These are phyloP conservation scores for Fissipunctia ypsillon DNA, from an alignment of 2,888 invertebrate genomes.

Conservation along the genomic window DNA sequence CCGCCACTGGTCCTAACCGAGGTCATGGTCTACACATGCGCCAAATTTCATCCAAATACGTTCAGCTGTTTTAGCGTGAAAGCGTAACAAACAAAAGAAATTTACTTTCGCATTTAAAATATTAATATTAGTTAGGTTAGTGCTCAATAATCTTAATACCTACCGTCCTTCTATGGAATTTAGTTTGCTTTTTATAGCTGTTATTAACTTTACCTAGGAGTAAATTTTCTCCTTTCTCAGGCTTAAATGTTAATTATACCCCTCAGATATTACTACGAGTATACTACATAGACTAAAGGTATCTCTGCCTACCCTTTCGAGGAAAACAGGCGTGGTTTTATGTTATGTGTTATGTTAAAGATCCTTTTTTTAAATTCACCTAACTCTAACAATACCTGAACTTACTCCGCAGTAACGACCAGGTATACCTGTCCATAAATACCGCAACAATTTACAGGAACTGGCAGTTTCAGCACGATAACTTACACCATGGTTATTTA, in stretches of 20 bases:
- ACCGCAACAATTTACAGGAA: constrained; percentile 49
- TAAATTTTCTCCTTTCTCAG: background rate
- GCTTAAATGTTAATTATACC: background rate
- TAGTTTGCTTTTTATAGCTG: background rate
- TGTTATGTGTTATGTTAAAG: too few species aligned
- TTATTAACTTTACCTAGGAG: background rate
- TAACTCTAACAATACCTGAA: background rate
- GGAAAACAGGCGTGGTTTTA: too few species aligned
- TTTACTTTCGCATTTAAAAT: too few species aligned
- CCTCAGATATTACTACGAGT: background rate
- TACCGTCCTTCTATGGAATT: background rate
- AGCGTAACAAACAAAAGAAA: too few species aligned
- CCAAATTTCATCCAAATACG: too few species aligned
- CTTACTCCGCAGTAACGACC: background rate
- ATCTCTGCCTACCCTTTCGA: too few species aligned
- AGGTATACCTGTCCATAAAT: constrained; percentile 30
- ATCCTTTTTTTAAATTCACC: background rate
- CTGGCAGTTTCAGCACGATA: constrained; percentile 50
- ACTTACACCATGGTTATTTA: constrained; percentile 55
- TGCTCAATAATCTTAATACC: background rate
- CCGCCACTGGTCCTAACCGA: too few species aligned
- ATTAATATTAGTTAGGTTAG: too few species aligned
- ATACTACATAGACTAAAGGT: too few species aligned
- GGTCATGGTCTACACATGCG: too few species aligned
- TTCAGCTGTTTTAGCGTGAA: too few species aligned